Evolutionary conservation across 2,797 vertebrate species (phyloP).

Genomic region (Neosalanx taihuensis): DNA sequence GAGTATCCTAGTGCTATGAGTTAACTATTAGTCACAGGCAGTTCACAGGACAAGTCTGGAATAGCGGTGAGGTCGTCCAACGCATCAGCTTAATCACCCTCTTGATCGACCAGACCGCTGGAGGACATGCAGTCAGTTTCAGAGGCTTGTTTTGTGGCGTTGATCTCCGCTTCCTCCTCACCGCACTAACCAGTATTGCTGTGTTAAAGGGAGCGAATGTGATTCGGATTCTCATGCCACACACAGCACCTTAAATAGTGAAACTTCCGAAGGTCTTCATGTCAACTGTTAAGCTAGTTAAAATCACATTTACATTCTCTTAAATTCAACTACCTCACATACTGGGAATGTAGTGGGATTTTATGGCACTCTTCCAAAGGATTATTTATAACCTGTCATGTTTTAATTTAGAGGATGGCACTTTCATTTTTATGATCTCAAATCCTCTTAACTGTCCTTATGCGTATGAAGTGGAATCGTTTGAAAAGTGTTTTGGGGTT

Average conservation of each 20-base stretch:
- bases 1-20: conserved; percentile 12
- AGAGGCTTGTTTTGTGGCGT: neutral
- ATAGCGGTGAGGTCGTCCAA: neutral
- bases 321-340: neutral
- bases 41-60: conserved; percentile 12
- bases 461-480: neutral
- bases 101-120: neutral
- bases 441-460: neutral
- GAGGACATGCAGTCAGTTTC: neutral
- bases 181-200: neutral
- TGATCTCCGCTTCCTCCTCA: neutral
- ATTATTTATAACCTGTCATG: conserved; percentile 9
- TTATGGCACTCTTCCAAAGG: neutral
- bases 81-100: neutral
- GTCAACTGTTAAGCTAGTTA: neutral
- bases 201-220: neutral
- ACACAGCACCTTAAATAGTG: neutral
- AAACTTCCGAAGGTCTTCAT: too few relatives aligned
- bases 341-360: neutral
- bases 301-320: neutral
- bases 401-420: neutral
- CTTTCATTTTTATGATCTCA: conserved; percentile 11
- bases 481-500: neutral
- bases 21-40: conserved; percentile 16
- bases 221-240: neutral